Evolutionary conservation across 1,140 invertebrate species (phyloP).

Genomic region (Ruditapes philippinarum): DNA sequence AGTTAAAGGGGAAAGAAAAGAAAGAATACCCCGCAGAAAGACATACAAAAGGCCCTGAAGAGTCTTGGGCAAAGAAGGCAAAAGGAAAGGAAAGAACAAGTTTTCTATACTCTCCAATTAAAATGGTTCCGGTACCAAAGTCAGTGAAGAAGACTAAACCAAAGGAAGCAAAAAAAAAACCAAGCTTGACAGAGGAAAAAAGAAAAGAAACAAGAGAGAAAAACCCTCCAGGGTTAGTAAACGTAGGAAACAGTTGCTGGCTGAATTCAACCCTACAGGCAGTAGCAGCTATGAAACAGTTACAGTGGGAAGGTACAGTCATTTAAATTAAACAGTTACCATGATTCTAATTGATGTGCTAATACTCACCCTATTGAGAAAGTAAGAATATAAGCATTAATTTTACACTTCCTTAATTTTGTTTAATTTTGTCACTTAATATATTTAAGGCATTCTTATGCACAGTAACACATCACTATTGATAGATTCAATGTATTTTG

Average conservation of each 20-base stretch:
- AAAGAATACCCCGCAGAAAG: neutral
- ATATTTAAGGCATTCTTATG: no score
- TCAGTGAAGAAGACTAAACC: neutral
- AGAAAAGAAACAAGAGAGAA: neutral
- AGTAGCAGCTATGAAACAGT: slow-evolving; percentile 7
- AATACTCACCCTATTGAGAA: no score
- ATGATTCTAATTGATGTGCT: neutral
- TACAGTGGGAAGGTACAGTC: neutral
- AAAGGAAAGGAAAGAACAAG: neutral
- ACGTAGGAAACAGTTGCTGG: slow-evolving; percentile 22
- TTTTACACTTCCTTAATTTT: no score
- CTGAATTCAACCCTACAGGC: slow-evolving; percentile 8
- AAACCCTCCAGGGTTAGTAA: slow-evolving; percentile 1
- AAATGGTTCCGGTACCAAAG: slow-evolving; percentile 15
- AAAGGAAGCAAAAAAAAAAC: neutral
- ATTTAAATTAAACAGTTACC: neutral
- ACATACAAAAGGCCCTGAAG: neutral
- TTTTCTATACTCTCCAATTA: neutral
- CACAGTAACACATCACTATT: no score
- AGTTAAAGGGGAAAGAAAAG: neutral
- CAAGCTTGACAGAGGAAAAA: neutral
- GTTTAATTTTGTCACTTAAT: no score
- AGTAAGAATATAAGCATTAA: no score
- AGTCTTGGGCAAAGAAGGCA: neutral
- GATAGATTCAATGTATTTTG: no score